Evolutionary conservation across 1,140 invertebrate species (phyloP).

Genomic region (Tetragonula clypearis): DNA sequence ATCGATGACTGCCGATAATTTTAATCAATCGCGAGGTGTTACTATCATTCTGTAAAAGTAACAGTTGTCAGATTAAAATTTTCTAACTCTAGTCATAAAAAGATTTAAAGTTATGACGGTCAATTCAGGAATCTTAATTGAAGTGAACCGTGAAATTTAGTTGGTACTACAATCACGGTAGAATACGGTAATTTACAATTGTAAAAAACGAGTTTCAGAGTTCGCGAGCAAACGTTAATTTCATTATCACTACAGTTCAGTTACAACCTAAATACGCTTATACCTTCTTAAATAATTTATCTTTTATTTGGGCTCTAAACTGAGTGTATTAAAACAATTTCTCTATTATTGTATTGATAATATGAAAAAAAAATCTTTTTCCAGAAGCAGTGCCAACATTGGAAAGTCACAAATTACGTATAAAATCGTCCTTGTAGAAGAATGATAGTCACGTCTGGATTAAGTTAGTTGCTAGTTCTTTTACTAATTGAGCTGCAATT

Average conservation of each 20-base stretch:
- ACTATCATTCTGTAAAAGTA: background rate
- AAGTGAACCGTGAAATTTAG: background rate
- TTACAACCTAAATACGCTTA: background rate
- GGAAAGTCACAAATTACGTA: background rate
- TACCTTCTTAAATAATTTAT: background rate
- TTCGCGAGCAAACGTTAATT: conserved; percentile 20
- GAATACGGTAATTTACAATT: background rate
- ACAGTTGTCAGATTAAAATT: background rate
- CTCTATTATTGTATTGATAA: no score
- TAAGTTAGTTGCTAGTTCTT: conserved; percentile 23
- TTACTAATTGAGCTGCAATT: conserved; percentile 43
- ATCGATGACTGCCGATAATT: no score
- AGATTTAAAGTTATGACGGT: background rate
- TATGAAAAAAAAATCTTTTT: background rate
- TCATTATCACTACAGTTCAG: background rate
- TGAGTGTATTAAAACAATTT: background rate
- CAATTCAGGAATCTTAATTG: background rate
- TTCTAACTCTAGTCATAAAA: background rate
- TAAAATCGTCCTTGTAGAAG: background rate
- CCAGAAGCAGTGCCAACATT: background rate
- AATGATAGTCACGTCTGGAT: background rate
- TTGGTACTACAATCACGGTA: background rate
- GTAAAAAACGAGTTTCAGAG: background rate
- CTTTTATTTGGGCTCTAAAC: background rate
- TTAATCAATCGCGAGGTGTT: background rate